phyloP scores from a whole-genome alignment of 2,888 invertebrate genomes.

The Syritta pipiens region DNA sequence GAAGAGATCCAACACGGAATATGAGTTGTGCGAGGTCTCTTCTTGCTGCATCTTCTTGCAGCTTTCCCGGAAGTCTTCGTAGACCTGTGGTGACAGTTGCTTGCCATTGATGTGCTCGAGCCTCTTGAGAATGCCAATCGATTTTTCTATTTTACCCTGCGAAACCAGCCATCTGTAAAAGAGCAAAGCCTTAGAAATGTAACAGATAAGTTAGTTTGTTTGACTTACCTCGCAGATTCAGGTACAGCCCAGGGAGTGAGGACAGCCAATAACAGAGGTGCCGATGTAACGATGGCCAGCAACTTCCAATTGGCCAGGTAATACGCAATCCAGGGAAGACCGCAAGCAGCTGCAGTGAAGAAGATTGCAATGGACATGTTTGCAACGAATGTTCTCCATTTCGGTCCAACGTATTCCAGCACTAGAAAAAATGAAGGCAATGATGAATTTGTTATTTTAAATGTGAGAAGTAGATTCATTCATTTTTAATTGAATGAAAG shows the following conservation, averaged over 20 bases:
- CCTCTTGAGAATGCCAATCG: constrained; percentile 87
- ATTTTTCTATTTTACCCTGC: constrained; percentile 90
- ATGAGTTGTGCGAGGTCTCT: constrained; percentile 85
- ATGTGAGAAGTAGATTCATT: too few species aligned
- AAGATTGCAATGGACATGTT: constrained; percentile 95
- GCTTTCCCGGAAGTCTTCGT: constrained; percentile 84
- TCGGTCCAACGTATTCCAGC: constrained; percentile 92
- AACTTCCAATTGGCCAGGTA: constrained; percentile 89
- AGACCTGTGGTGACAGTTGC: constrained; percentile 86
- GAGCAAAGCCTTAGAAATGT: background rate
- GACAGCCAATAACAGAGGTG: constrained; percentile 85
- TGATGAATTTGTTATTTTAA: too few species aligned
- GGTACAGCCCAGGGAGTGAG: constrained; percentile 89
- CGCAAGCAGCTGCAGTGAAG: constrained; percentile 89
- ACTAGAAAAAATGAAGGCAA: constrained; percentile 81
- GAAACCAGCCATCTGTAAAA: constrained; percentile 88
- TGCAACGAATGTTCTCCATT: constrained; percentile 93
- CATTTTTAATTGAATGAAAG: too few species aligned
- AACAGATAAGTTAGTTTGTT: too few species aligned
- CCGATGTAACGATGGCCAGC: constrained; percentile 88
- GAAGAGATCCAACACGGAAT: constrained; percentile 90
- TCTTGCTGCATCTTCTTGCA: constrained; percentile 85
- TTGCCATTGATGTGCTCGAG: constrained; percentile 90
- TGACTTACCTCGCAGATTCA: constrained; percentile 89
- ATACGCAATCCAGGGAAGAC: constrained; percentile 92